Conservation (phyloP, 2,113 vertebrate genomes). For the Mellivora capensis region DNA sequence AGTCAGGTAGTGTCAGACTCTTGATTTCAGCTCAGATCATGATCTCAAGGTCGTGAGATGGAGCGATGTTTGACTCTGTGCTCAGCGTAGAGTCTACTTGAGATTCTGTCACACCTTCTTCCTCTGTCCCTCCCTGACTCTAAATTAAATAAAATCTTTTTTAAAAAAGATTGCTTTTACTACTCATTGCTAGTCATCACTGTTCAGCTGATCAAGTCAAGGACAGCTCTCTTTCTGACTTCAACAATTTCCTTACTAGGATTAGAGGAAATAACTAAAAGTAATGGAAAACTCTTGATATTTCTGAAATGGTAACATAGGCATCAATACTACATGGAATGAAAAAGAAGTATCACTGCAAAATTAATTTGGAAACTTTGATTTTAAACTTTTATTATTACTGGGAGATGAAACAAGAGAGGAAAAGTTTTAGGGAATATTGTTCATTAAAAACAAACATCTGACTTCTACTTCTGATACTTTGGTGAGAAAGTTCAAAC, state of each 20-base stretch:
- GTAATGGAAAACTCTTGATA: background rate
- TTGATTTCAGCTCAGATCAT: background rate
- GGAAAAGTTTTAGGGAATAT: background rate
- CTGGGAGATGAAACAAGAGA: background rate
- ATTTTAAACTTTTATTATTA: background rate
- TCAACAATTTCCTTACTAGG: background rate
- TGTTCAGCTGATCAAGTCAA: background rate
- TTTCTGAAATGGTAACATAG: background rate
- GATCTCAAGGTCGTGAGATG: background rate
- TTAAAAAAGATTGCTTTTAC: background rate
- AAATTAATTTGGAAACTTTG: background rate
- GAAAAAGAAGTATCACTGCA: background rate
- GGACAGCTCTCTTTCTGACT: background rate
- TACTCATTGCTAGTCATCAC: background rate
- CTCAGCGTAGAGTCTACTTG: background rate
- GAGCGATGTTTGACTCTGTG: background rate
- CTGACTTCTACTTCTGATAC: background rate
- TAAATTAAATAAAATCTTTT: background rate
- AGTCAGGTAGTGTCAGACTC: background rate
- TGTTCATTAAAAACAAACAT: background rate
- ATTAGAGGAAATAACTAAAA: background rate
- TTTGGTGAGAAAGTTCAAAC: background rate
- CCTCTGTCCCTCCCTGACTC: background rate
- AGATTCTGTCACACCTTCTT: background rate
- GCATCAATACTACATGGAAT: background rate